Conservation (phyloP, 2,113 vertebrate species). For the Picathartes gymnocephalus region DNA sequence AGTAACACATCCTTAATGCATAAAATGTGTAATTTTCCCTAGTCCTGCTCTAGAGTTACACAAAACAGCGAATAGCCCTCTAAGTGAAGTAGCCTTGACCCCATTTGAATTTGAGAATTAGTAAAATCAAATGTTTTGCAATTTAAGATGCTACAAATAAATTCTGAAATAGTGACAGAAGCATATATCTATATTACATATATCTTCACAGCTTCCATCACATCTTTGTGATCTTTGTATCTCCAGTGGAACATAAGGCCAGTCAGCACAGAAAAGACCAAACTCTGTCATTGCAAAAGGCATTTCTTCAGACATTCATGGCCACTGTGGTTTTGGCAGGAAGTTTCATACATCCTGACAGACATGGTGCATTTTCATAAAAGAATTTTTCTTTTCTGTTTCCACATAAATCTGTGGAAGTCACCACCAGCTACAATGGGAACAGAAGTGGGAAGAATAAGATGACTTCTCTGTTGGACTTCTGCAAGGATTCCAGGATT, state of each 20-base stretch:
- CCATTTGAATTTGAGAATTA: background rate
- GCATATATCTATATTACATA: background rate
- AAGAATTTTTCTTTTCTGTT: background rate
- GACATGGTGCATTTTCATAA: background rate
- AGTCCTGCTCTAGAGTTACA: background rate
- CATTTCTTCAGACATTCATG: background rate
- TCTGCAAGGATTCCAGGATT: background rate
- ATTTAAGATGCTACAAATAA: background rate
- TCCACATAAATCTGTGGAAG: background rate
- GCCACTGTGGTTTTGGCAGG: background rate
- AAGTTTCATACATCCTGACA: background rate
- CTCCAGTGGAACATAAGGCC: background rate
- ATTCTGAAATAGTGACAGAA: constrained; percentile 49
- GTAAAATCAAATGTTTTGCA: background rate
- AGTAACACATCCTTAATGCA: background rate
- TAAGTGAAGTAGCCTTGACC: background rate
- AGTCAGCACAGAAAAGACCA: background rate
- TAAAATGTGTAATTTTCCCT: background rate
- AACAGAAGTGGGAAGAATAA: background rate
- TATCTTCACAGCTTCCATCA: constrained; percentile 48
- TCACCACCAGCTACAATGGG: background rate
- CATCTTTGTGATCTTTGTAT: background rate
- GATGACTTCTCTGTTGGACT: background rate
- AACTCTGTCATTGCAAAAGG: background rate
- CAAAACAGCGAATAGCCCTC: background rate